These are phyloP conservation scores for Junonia oenone DNA, from an alignment of 2,888 invertebrate species.

Conservation along the genomic window DNA sequence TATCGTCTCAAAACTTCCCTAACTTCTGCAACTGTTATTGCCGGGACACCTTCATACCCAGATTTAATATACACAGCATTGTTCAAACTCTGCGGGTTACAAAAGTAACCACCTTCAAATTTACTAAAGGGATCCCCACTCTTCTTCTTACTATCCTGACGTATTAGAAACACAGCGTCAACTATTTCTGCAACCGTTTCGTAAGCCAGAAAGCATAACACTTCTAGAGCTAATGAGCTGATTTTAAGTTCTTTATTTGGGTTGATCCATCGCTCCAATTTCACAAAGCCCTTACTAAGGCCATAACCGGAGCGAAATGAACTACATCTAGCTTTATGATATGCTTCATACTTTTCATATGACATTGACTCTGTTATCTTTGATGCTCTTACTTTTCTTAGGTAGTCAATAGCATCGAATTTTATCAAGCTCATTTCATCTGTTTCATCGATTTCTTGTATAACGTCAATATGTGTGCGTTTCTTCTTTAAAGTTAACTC, in stretches of 20 bases:
- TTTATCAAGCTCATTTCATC: constrained; percentile 76
- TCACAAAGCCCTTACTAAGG: constrained; percentile 72
- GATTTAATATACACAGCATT: constrained; percentile 78
- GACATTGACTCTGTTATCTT: constrained; percentile 76
- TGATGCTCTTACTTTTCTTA: constrained; percentile 79
- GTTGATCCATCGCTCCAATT: constrained; percentile 82
- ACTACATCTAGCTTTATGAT: constrained; percentile 87
- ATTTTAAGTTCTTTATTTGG: constrained; percentile 82
- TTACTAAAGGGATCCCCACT: constrained; percentile 85
- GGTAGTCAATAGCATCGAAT: constrained; percentile 77
- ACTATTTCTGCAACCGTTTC: constrained; percentile 94
- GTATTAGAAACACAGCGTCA: constrained; percentile 89
- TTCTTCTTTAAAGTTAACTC: constrained; percentile 67
- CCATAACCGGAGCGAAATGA: constrained; percentile 82
- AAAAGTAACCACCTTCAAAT: constrained; percentile 81
- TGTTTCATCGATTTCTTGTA: constrained; percentile 76
- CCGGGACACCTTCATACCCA: constrained; percentile 83
- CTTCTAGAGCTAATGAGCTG: constrained; percentile 83
- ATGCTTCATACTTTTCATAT: constrained; percentile 85
- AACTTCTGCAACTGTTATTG: constrained; percentile 89
- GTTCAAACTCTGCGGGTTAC: constrained; percentile 79
- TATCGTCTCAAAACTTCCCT: constrained; percentile 90
- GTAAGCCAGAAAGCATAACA: constrained; percentile 91
- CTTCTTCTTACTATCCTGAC: constrained; percentile 86
- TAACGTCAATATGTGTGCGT: constrained; percentile 69